A percentile compares a stretch with the other conserved stretches of the same genome.
Evolutionary conservation across 2,888 invertebrate genomes (phyloP).

Genomic region (Venusia cambrica): DNA sequence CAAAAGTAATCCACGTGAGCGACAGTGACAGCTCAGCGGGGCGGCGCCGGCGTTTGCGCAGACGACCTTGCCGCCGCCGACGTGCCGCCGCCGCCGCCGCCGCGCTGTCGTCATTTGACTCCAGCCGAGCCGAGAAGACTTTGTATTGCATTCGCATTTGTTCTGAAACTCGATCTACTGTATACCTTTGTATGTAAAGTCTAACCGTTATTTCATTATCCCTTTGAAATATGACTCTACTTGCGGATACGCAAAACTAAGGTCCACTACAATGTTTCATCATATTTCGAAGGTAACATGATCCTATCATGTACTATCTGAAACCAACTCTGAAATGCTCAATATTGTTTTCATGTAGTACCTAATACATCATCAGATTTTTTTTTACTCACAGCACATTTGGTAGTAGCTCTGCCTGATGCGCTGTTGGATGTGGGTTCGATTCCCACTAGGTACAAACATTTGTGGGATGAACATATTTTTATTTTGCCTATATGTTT

Average conservation of each 20-base stretch:
- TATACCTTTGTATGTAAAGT: too few relatives aligned
- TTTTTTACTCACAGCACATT: too few relatives aligned
- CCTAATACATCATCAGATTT: too few relatives aligned
- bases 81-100: slow-evolving; percentile 11
- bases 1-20: slow-evolving; percentile 37
- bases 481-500: too few relatives aligned
- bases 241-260: slow-evolving; percentile 5
- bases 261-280: slow-evolving; percentile 1
- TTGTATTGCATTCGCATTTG: slow-evolving; percentile 14
- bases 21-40: slow-evolving; percentile 42
- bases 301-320: too few relatives aligned
- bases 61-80: slow-evolving; percentile 27
- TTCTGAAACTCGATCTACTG: slow-evolving; percentile 15
- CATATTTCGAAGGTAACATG: slow-evolving; percentile 6
- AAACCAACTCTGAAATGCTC: too few relatives aligned
- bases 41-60: slow-evolving; percentile 39
- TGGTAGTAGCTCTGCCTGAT: too few relatives aligned
- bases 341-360: too few relatives aligned
- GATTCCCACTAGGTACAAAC: too few relatives aligned
- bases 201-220: slow-evolving; percentile 11
- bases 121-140: slow-evolving; percentile 9
- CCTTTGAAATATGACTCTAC: slow-evolving; percentile 13
- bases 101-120: slow-evolving; percentile 17
- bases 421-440: too few relatives aligned
- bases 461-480: too few relatives aligned